Conservation (phyloP, 1,140 invertebrate species). For the Spodoptera litura region DNA sequence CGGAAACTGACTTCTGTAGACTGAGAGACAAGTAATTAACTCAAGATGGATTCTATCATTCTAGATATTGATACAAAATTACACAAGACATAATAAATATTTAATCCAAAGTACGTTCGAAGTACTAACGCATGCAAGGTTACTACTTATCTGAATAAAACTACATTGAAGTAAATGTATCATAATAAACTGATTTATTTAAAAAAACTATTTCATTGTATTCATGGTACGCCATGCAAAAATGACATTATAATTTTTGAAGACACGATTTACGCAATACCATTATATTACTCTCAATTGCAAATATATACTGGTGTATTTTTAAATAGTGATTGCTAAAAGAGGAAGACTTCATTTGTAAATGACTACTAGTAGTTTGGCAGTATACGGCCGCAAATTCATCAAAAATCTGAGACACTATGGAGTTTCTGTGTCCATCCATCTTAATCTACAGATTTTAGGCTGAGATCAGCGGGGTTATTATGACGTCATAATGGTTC, state of each 20-base stretch:
- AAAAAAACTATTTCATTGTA: conserved; percentile 26
- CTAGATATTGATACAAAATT: no score
- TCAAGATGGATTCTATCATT: no score
- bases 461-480: no score
- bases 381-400: no score
- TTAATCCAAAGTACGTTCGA: no score
- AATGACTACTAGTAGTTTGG: background rate
- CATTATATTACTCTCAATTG: background rate
- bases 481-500: no score
- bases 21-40: no score
- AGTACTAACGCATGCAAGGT: background rate
- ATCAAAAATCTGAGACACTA: no score
- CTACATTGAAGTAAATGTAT: background rate
- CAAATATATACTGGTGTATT: conserved; percentile 20
- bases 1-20: no score
- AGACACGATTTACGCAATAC: conserved; percentile 3
- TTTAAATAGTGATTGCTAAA: background rate
- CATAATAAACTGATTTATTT: conserved; percentile 26
- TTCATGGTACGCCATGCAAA: conserved; percentile 15
- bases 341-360: conserved; percentile 18
- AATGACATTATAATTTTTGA: conserved; percentile 18
- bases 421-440: no score
- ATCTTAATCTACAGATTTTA: no score
- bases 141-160: background rate
- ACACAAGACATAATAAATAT: background rate